Base-by-base conservation (phyloP, 2,888 invertebrate species). In the Apantesis nais region DNA sequence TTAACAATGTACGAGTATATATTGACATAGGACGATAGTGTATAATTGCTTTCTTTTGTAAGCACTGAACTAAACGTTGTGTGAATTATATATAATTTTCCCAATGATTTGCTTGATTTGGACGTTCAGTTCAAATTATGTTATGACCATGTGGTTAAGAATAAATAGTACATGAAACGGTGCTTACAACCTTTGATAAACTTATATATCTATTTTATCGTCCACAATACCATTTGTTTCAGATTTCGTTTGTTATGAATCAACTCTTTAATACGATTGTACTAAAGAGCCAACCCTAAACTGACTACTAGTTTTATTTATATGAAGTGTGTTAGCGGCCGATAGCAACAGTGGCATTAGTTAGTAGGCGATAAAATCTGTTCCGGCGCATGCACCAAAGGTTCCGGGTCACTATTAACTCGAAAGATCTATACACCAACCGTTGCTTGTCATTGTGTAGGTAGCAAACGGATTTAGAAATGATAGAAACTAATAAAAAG, bases 351-450 rank as follows among this genome's bases (percentile, higher is more conserved):
- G 71, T 72, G 70, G 79, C 74, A 81, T 83, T 83, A 79, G 81
- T 83, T 83, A 79, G 70, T 74, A 72, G 68, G 75, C 65, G 79
- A 76, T 83, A 78, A 79, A 76, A 82, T 83, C 81, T 77, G 71
- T 79, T 78, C 77, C 76, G 77, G 81, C 73, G 72, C 73, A 68
- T 71, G 63, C 65, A 55, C 66, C 41, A 52, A 48, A 67, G 63
- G 74, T 76, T 73, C 76, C 78, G 74, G 75, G 67, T 61, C 66
- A 64, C 65, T 69, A 72, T 70, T 75, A 71, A 69, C 55, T 65
- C 60, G 60, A 39, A 48, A 66, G 31, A 67, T 71, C 48, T 68
- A 41, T 66, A 67, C 31, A 68, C 31, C 63, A 71, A 69, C 52
- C 64, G 61, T 67, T 64, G 72, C 63, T 67, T 67, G 52, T 64